phyloP scores from a whole-genome alignment of 2,888 invertebrate species.

The Napeogenes sylphis region DNA sequence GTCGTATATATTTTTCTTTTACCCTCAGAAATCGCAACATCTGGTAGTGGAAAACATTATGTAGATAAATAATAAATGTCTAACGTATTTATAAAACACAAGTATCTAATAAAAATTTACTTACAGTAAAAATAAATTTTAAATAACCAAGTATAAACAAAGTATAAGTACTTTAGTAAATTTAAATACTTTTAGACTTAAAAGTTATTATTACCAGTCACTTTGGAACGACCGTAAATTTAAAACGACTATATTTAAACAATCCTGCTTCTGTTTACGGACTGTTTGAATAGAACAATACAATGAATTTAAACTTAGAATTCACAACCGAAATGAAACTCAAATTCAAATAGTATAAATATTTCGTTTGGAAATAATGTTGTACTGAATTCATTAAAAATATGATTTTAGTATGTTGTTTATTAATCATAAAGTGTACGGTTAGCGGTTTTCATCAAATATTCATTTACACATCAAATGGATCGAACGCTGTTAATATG shows the following conservation, averaged over 20 bases:
- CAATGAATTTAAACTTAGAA: slow-evolving; percentile 19
- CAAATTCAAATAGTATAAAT: slow-evolving; percentile 6
- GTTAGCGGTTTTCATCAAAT: slow-evolving; percentile 52
- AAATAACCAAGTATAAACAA: no score
- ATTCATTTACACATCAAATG: slow-evolving; percentile 36
- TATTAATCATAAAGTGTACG: slow-evolving; percentile 52
- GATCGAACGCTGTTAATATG: slow-evolving; percentile 19
- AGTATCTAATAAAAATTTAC: not conserved
- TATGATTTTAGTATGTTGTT: slow-evolving; percentile 7
- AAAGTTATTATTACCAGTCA: not conserved
- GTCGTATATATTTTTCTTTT: slow-evolving; percentile 63
- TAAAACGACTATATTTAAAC: slow-evolving; percentile 51
- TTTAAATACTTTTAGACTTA: not conserved
- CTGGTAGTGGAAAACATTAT: slow-evolving; percentile 42
- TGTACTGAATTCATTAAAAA: not conserved
- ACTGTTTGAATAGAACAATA: slow-evolving; percentile 36
- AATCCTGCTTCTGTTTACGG: slow-evolving; percentile 39
- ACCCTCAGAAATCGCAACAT: slow-evolving; percentile 67
- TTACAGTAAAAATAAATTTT: not conserved
- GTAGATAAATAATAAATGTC: slow-evolving; percentile 13
- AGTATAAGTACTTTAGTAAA: no score
- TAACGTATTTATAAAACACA: slow-evolving; percentile 14
- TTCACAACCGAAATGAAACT: slow-evolving; percentile 6
- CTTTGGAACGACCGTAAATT: slow-evolving; percentile 40
- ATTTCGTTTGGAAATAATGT: slow-evolving; percentile 3